These are phyloP conservation scores for Eristalis arbustorum DNA, from an alignment of 2,888 invertebrate genomes.

Conservation along the genomic window DNA sequence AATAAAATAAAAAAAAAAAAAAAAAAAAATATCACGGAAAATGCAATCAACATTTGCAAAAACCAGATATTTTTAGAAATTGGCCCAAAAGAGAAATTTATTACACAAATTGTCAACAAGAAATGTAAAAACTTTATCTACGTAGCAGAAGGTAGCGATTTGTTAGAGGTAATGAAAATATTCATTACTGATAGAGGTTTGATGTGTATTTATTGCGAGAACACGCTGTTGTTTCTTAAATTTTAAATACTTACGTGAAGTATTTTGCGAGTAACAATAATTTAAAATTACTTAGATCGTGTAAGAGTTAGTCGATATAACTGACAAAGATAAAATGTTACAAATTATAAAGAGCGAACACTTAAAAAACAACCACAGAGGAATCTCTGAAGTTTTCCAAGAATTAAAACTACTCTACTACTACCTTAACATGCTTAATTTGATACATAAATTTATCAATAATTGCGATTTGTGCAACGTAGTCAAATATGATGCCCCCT, in stretches of 20 bases:
- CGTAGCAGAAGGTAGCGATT: too few relatives aligned
- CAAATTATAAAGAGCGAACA: slow-evolving; percentile 21
- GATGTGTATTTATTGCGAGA: slow-evolving; percentile 46
- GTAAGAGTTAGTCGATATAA: slow-evolving; percentile 13
- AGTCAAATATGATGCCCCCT: slow-evolving; percentile 3
- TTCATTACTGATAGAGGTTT: slow-evolving; percentile 28
- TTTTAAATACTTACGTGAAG: slow-evolving; percentile 43
- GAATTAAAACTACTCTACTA: slow-evolving; percentile 23
- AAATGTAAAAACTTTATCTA: background rate
- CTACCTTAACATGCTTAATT: slow-evolving; percentile 30
- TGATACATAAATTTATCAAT: slow-evolving; percentile 31
- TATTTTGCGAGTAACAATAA: slow-evolving; percentile 46
- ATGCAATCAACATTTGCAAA: slow-evolving; percentile 31
- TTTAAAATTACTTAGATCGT: slow-evolving; percentile 25
- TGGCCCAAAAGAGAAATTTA: slow-evolving; percentile 7
- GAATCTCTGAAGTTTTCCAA: slow-evolving; percentile 23
- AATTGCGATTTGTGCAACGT: slow-evolving; percentile 27
- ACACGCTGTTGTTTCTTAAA: slow-evolving; percentile 11
- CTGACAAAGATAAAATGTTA: slow-evolving; percentile 22
- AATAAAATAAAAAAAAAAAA: too few relatives aligned
- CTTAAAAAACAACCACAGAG: slow-evolving; percentile 33
- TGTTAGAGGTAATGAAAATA: too few relatives aligned
- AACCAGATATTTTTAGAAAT: slow-evolving; percentile 26
- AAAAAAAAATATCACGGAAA: slow-evolving; percentile 17
- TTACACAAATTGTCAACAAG: slow-evolving; percentile 17